A percentile compares a stretch with the other conserved stretches of the same genome.
These are phyloP conservation scores for Pollenia griseotomentosa DNA, from an alignment of 2,888 invertebrate species.

Conservation along the genomic window DNA sequence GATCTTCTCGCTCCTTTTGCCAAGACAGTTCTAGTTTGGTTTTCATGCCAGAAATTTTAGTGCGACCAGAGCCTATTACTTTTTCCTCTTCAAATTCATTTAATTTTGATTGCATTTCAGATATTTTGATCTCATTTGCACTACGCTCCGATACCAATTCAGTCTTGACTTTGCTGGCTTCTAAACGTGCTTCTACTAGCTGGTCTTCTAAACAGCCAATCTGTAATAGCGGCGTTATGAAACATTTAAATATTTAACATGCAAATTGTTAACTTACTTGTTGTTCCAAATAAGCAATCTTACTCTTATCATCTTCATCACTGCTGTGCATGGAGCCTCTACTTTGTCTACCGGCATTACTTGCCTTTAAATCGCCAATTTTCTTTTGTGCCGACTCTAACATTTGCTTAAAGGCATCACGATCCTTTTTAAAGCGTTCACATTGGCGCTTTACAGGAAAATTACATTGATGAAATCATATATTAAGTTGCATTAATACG, in stretches of 20 bases:
- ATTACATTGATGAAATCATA: neutral
- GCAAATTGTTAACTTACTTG: conserved; percentile 85
- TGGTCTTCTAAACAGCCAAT: conserved; percentile 94
- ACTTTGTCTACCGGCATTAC: conserved; percentile 85
- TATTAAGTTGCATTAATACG: neutral
- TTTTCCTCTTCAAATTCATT: conserved; percentile 93
- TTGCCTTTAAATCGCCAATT: conserved; percentile 89
- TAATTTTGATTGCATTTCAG: conserved; percentile 93
- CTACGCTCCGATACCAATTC: conserved; percentile 95
- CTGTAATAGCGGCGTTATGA: conserved; percentile 71
- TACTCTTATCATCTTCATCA: conserved; percentile 90
- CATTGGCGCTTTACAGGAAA: conserved; percentile 81
- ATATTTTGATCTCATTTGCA: conserved; percentile 92
- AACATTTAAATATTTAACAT: neutral
- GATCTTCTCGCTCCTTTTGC: conserved; percentile 97
- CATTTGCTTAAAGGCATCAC: conserved; percentile 95
- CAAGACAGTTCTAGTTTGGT: conserved; percentile 95
- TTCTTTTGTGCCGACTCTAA: conserved; percentile 94
- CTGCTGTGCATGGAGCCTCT: conserved; percentile 89
- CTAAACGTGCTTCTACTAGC: conserved; percentile 92
- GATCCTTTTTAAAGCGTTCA: conserved; percentile 91
- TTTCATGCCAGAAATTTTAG: conserved; percentile 93
- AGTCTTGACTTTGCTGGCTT: conserved; percentile 93
- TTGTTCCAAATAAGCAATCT: conserved; percentile 91
- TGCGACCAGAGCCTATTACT: conserved; percentile 91